Percentiles rank a stretch among this genome's conserved stretches.
These are phyloP conservation scores for Felis chaus DNA, from an alignment of 2,113 vertebrate genomes.

Conservation along the genomic window DNA sequence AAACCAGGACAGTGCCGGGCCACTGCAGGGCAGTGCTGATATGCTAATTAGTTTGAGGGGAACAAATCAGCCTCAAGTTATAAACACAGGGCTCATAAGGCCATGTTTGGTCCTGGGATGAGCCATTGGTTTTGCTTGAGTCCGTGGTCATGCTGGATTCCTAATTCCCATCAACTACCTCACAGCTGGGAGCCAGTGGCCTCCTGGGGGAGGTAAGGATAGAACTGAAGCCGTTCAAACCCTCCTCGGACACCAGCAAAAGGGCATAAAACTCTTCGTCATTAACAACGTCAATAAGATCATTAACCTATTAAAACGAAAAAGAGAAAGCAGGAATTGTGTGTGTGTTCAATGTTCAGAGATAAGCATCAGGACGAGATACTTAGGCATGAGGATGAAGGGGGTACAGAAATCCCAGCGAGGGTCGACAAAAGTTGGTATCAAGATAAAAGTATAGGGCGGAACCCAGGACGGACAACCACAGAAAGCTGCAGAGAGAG, in stretches of 20 bases:
- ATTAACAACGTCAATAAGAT: neutral
- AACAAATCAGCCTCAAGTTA: neutral
- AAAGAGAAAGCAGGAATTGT: neutral
- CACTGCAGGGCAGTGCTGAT: neutral
- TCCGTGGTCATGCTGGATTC: neutral
- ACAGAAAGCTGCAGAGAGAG: neutral
- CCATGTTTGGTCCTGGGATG: neutral
- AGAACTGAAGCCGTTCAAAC: neutral
- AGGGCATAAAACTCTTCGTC: neutral
- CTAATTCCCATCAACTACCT: neutral
- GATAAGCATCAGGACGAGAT: rapidly evolving
- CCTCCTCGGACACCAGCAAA: neutral
- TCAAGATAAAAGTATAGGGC: neutral
- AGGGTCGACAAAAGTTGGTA: neutral
- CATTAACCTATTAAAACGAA: neutral
- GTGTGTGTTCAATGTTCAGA: rapidly evolving
- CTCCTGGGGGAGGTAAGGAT: neutral
- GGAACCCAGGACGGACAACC: neutral
- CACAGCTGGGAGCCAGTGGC: neutral
- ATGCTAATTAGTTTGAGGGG: neutral
- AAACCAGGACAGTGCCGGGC: neutral
- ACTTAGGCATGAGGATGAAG: rapidly evolving
- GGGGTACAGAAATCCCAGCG: neutral
- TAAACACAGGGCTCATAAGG: neutral
- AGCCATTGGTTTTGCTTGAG: neutral